Percentiles rank a stretch among this genome's conserved stretches.
These are phyloP conservation scores for Cephus pygmeus DNA, from an alignment of 2,888 invertebrate genomes.

Conservation along the genomic window DNA sequence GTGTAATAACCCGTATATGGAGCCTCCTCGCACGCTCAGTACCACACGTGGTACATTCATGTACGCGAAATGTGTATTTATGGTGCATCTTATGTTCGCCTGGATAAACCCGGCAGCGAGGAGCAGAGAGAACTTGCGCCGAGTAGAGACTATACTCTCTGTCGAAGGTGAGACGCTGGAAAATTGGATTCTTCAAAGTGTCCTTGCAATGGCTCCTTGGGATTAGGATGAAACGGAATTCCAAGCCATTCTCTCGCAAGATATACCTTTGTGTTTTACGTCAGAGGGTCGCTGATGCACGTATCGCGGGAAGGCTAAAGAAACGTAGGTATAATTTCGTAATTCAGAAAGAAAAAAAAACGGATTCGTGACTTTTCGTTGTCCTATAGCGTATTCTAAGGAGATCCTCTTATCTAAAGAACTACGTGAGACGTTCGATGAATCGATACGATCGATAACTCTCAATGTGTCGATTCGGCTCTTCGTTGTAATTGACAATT, in stretches of 20 bases:
- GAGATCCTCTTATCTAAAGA: background rate
- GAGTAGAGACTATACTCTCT: background rate
- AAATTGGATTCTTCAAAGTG: slow-evolving; percentile 45
- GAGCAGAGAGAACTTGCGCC: background rate
- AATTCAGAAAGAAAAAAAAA: background rate
- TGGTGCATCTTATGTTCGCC: background rate
- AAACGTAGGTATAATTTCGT: background rate
- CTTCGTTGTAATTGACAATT: background rate
- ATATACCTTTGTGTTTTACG: background rate
- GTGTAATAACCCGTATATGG: background rate
- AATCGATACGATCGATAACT: background rate
- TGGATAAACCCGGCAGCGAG: background rate
- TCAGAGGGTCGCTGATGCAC: background rate
- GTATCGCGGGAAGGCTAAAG: too few relatives aligned
- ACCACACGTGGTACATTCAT: background rate
- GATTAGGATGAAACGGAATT: background rate
- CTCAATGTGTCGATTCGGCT: background rate
- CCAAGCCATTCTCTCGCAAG: background rate
- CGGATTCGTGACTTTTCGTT: background rate
- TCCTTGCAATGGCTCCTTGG: slow-evolving; percentile 11
- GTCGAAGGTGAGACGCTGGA: slow-evolving; percentile 33
- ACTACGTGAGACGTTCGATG: background rate
- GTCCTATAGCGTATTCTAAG: background rate
- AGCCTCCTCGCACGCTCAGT: background rate
- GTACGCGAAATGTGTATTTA: slow-evolving; percentile 2